A percentile compares a stretch with the other conserved stretches of the same genome.
These are phyloP conservation scores for Epizoanthus ramosus DNA, from an alignment of 92 coral and sea anemone genomes.

Conservation along the genomic window DNA sequence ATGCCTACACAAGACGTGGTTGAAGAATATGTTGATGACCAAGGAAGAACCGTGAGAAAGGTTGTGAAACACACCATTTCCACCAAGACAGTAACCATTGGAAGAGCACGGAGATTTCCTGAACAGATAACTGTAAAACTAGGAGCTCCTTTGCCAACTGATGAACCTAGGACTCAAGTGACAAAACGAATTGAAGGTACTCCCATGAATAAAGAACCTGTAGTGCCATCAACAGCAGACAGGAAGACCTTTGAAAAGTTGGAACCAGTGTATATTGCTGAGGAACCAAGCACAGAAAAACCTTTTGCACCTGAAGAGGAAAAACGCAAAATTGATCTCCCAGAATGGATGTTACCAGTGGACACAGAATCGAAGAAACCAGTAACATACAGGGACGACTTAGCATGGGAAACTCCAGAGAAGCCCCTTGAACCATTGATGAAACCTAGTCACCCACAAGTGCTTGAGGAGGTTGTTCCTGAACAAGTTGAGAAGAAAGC, in stretches of 20 bases:
- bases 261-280: conserved; percentile 50
- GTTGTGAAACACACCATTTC: conserved; percentile 46
- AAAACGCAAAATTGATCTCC: conserved; percentile 14
- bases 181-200: neutral
- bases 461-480: conserved; percentile 37
- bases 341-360: conserved; percentile 42
- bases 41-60: conserved; percentile 62
- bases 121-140: no score
- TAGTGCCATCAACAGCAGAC: conserved; percentile 18
- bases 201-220: conserved; percentile 42
- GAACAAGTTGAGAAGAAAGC: neutral
- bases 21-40: conserved; percentile 65
- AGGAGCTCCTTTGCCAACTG: neutral
- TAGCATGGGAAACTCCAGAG: no score
- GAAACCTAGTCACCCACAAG: conserved; percentile 31
- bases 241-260: conserved; percentile 44
- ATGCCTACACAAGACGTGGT: conserved; percentile 39
- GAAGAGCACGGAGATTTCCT: no score
- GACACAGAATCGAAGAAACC: neutral
- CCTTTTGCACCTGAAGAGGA: conserved; percentile 8
- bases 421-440: no score
- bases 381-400: no score
- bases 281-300: conserved; percentile 43
- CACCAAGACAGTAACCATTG: conserved; percentile 30
- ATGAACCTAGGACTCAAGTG: neutral